phyloP scores from a whole-genome alignment of 1,140 invertebrate species.

The Nephotettix cincticeps region DNA sequence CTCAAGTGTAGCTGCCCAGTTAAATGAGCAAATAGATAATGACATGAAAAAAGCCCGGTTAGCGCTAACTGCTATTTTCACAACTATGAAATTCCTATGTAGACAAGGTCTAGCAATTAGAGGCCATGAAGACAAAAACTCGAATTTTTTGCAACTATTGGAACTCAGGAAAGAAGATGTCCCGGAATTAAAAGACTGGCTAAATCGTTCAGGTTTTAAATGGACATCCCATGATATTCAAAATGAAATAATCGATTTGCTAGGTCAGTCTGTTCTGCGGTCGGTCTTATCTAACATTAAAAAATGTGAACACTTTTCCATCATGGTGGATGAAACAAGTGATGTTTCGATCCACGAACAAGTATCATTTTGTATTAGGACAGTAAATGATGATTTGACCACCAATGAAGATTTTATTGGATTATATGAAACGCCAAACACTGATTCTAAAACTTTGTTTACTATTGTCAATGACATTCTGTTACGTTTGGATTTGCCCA shows the following conservation, averaged over 20 bases:
- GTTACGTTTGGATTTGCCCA: constrained; percentile 6
- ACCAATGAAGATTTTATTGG: constrained; percentile 22
- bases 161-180: background rate
- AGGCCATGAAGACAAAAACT: background rate
- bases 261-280: background rate
- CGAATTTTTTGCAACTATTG: background rate
- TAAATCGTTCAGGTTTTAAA: background rate
- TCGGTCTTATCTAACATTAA: background rate
- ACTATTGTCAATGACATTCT: constrained; percentile 27
- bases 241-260: constrained; percentile 21
- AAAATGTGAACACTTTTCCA: background rate
- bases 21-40: background rate
- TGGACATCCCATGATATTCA: constrained; percentile 1
- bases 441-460: constrained; percentile 25
- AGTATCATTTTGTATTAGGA: background rate
- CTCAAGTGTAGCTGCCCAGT: background rate
- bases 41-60: background rate
- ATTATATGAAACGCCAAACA: constrained; percentile 10
- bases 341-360: constrained; percentile 17
- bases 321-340: background rate
- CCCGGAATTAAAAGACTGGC: constrained; percentile 15
- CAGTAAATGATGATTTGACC: background rate
- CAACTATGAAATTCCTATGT: too few species aligned
- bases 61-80: background rate
- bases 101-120: too few species aligned